Base-by-base conservation (phyloP, 2,888 invertebrate species). In the Anoplius nigerrimus region DNA sequence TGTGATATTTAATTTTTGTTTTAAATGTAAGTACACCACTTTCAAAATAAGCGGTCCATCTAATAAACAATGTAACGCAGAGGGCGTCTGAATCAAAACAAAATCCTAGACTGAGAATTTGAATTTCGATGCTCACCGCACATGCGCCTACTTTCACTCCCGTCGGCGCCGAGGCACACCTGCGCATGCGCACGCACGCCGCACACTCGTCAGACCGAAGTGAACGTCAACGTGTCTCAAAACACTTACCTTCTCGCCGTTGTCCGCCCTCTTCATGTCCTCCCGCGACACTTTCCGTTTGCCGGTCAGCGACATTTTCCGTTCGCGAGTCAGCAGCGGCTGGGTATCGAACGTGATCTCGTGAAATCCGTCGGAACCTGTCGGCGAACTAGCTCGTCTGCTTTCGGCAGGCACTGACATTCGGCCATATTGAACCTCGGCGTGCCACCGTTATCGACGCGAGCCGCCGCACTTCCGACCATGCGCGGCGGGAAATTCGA, bases 221-320 rank as follows among this genome's bases (percentile, higher is more conserved):
- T 45, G 20, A 13, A 58, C 42, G n/a, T n/a, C n/a, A 20, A 24
- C 45, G 24, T 46, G 55, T 62, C 43, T 46, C 45, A 43, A 45
- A 6, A 13, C 21, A 66, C 75, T 79, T 67, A 87, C 87, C 76
- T 78, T 86, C 75, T 88, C 87, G 45, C 82, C 82, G 24, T 81
- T 83, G 11, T 81, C 79, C 1, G 86, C 86, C 48, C 51, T 56
- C 69, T 70, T 71, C n/a, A 84, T 71, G 70, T 86, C 86, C 18
- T 83, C 83, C 42, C 74, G 74, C 2, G 84, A 83, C 61, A 86
- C 66, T 66, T 69, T 82, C 24, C 82, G 80, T 62, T 79, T 84
- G 54, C 79, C 76, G 18, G 77, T 75, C 20, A 83, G 73, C 27
- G 84, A 72, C 84, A 87, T 84, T 46, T 52, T 66, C 22, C 16